A percentile compares a stretch with the other conserved stretches of the same genome.
phyloP scores from a whole-genome alignment of 2,113 vertebrate genomes.

The Oxyruncus cristatus region DNA sequence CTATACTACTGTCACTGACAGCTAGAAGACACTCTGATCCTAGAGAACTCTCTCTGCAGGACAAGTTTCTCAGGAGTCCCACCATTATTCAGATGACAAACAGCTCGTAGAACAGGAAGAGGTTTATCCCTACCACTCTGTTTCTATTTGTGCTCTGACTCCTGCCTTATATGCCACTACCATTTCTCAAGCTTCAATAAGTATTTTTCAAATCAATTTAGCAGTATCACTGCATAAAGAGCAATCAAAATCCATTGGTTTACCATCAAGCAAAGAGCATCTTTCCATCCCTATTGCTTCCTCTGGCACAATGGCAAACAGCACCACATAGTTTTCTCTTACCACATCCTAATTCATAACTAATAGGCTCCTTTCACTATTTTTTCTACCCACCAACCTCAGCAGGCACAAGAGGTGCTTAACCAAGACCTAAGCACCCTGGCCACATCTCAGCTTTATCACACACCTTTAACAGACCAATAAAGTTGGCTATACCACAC shows the following conservation, averaged over 20 bases:
- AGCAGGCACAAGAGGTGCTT: background rate
- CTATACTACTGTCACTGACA: background rate
- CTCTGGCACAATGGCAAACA: background rate
- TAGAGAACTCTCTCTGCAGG: background rate
- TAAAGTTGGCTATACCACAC: background rate
- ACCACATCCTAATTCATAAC: background rate
- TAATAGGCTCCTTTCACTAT: background rate
- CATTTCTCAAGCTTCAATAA: background rate
- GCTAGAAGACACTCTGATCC: background rate
- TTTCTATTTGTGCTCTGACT: background rate
- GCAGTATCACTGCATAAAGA: background rate
- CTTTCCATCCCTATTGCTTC: background rate
- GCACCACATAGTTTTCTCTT: background rate
- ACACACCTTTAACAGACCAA: background rate
- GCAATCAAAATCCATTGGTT: background rate
- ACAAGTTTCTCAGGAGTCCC: background rate
- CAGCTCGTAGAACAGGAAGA: background rate
- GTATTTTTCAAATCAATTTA: background rate
- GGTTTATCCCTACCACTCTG: background rate
- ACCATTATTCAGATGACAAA: background rate
- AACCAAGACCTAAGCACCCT: background rate
- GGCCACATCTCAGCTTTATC: background rate
- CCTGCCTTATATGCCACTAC: background rate
- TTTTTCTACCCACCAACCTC: background rate
- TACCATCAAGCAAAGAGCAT: background rate